Percentiles rank a stretch among this genome's conserved stretches.
Evolutionary conservation across 2,113 vertebrate species (phyloP).

Genomic region (Lamprotornis superbus): DNA sequence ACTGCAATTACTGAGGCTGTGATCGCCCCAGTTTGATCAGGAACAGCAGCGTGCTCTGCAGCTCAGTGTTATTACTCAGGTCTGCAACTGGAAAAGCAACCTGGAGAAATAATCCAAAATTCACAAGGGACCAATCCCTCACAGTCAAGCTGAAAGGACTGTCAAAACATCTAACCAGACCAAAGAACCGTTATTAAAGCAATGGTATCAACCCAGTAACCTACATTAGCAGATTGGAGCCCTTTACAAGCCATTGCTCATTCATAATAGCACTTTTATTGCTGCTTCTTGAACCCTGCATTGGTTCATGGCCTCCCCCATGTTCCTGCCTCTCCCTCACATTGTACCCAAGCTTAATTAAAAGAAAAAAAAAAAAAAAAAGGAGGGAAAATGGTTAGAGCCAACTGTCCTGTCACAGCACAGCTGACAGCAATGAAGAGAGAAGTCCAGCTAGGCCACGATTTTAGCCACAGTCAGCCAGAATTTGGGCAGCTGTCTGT

Average conservation of each 20-base stretch:
- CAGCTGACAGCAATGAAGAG: neutral
- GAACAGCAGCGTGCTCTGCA: neutral
- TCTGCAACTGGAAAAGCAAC: neutral
- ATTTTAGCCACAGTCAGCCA: neutral
- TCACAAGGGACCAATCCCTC: neutral
- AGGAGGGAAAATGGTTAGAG: neutral
- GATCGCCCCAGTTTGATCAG: neutral
- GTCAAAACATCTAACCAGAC: neutral
- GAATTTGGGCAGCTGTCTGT: neutral
- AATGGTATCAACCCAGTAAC: neutral
- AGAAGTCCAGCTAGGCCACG: neutral
- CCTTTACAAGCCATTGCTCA: neutral
- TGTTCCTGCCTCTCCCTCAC: neutral
- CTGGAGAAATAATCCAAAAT: neutral
- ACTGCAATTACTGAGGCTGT: neutral
- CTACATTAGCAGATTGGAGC: neutral
- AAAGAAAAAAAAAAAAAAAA: neutral
- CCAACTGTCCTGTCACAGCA: neutral
- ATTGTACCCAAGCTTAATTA: neutral
- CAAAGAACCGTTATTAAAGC: neutral
- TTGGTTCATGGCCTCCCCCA: neutral
- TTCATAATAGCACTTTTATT: neutral
- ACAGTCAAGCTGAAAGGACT: neutral
- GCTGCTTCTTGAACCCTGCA: neutral
- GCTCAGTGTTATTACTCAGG: neutral